These are phyloP conservation scores for Drosophila gunungcola DNA, from an alignment of 1,140 invertebrate species.

Conservation along the genomic window DNA sequence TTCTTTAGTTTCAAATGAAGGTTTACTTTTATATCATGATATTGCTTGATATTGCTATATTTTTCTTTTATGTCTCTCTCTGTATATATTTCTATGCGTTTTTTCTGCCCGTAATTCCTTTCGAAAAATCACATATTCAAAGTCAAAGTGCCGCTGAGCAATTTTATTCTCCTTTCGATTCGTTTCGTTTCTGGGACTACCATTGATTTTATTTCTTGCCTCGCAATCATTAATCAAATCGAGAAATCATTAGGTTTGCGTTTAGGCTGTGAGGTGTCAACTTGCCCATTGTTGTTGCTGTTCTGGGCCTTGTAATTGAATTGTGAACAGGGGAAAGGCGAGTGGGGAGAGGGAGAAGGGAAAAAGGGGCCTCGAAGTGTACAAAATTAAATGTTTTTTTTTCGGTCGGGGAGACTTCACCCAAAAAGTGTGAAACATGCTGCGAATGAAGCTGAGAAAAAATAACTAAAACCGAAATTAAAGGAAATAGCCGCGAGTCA, in stretches of 20 bases:
- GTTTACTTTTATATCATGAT: too few relatives aligned
- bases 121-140: slow-evolving; percentile 28
- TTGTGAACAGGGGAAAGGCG: slow-evolving; percentile 55
- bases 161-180: slow-evolving; percentile 41
- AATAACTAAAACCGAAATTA: slow-evolving; percentile 22
- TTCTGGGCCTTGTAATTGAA: slow-evolving; percentile 75
- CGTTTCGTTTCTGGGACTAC: slow-evolving; percentile 16
- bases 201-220: slow-evolving; percentile 34
- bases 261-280: slow-evolving; percentile 68
- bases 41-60: too few relatives aligned
- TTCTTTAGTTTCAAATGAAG: too few relatives aligned
- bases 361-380: slow-evolving; percentile 2
- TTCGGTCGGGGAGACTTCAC: slow-evolving; percentile 14
- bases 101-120: slow-evolving; percentile 23
- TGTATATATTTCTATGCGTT: neutral
- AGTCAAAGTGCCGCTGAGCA: slow-evolving; percentile 25
- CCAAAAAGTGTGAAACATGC: slow-evolving; percentile 63
- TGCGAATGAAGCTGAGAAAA: slow-evolving; percentile 25
- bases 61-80: neutral
- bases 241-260: slow-evolving; percentile 66
- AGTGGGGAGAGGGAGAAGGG: neutral
- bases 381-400: slow-evolving; percentile 52
- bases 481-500: slow-evolving; percentile 51
- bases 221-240: slow-evolving; percentile 72
- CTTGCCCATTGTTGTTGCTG: slow-evolving; percentile 45